Base-by-base conservation (phyloP, 2,888 invertebrate genomes). In the Bellardia pandia region DNA sequence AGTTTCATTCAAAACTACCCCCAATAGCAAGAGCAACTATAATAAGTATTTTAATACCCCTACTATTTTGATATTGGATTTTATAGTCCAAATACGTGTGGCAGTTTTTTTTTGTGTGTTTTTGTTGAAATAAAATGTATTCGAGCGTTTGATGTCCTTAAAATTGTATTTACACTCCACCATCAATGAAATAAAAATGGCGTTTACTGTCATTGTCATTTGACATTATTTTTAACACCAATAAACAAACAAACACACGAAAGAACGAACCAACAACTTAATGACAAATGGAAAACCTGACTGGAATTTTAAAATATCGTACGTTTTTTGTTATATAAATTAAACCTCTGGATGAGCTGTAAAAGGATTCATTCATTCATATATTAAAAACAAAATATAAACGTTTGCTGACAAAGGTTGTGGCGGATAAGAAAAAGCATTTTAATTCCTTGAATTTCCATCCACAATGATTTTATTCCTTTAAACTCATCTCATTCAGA, bases 201-300 rank as follows among this genome's bases (percentile, higher is more conserved):
- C 72, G 84, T 72, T 77, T 82, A 8, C 48, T 69, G 53, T 51
- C 56, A 33, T 76, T 64, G 53, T 78, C 75, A 71, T 62, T 76
- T 81, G 53, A 77, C 62, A 80, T 58, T 58, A 58, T 82, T 88
- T 88, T 81, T 84, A 88, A 79, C 89, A 89, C 80, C 77, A 77
- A n/a, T n/a, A n/a, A n/a, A 82, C 56, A 71, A 58, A 66, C 16
- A 68, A 48, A 71, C 16, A 45, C 51, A 71, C 76, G 64, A 69
- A 74, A 16, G 42, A 82, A 71, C 76, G 64, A 76, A 74, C 33
- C 51, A 82, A 71, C 71, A 58, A 80, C 53, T 88, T 79, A 86
- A 86, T 60, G 83, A 79, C 85, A 74, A 72, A 81, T 48, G 88
- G 89, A 89, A 88, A 89, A 90, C 91, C 91, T 91, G 92, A 91